Conservation (phyloP, 2,888 invertebrate genomes). For the Acrobasis consociella region DNA sequence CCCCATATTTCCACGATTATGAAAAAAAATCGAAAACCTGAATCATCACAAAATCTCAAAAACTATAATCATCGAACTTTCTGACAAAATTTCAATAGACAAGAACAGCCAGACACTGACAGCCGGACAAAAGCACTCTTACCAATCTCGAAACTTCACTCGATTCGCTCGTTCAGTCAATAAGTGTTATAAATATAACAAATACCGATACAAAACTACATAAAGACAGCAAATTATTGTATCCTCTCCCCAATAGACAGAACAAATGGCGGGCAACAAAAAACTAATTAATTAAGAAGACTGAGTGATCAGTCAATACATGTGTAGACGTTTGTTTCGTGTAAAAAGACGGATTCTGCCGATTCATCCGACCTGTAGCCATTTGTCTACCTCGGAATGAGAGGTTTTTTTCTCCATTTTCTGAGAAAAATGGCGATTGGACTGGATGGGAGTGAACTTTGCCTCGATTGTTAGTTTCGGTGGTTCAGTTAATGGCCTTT, state of each 20-base stretch:
- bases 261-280: constrained; percentile 30
- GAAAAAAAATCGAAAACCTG: no score
- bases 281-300: constrained; percentile 55
- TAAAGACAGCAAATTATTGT: not conserved
- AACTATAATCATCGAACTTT: no score
- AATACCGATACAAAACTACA: not conserved
- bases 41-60: no score
- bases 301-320: constrained; percentile 42
- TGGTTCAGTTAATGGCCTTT: not conserved
- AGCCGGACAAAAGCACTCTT: no score
- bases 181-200: not conserved
- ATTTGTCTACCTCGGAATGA: constrained; percentile 12
- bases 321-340: constrained; percentile 34
- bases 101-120: no score
- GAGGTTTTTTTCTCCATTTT: constrained; percentile 5
- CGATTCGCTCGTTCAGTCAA: no score
- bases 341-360: constrained; percentile 41
- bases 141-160: no score
- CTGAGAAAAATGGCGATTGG: constrained; percentile 4
- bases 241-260: not conserved
- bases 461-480: constrained; percentile 10
- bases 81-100: no score
- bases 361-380: constrained; percentile 51
- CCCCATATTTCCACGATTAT: no score
- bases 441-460: constrained; percentile 8